Conservation (phyloP, 2,888 invertebrate genomes). For the Deroplatys truncata region DNA sequence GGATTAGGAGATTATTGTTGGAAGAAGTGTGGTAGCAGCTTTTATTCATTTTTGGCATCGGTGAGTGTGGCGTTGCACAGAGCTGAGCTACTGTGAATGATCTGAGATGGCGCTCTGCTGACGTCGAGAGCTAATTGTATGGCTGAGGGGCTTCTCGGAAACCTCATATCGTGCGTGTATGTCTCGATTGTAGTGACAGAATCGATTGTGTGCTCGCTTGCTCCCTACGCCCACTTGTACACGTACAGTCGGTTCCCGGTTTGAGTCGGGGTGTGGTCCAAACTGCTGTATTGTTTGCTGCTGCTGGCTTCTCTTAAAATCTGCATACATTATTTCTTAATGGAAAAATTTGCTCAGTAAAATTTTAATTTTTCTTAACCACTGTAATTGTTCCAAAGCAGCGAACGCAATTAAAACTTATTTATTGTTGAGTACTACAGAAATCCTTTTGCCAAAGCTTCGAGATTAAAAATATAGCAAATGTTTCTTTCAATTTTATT, state of each 20-base stretch:
- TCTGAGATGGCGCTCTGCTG: not conserved
- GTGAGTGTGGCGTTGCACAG: not conserved
- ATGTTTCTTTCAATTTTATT: too few relatives aligned
- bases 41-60: not conserved
- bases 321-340: too few relatives aligned
- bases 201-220: not conserved
- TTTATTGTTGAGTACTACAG: too few relatives aligned
- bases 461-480: too few relatives aligned
- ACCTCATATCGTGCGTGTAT: not conserved
- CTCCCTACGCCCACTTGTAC: not conserved
- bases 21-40: not conserved
- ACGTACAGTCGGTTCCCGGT: not conserved
- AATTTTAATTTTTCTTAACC: too few relatives aligned
- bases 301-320: not conserved
- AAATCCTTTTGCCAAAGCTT: too few relatives aligned
- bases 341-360: too few relatives aligned
- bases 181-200: not conserved
- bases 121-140: not conserved
- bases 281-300: not conserved
- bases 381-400: too few relatives aligned
- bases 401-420: too few relatives aligned
- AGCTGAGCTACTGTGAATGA: not conserved
- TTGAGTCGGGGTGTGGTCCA: not conserved
- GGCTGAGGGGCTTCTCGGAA: not conserved
- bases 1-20: not conserved